Percentiles rank a stretch among this genome's conserved stretches.
Conservation (phyloP, 2,797 vertebrate genomes). For the Amblyraja radiata region DNA sequence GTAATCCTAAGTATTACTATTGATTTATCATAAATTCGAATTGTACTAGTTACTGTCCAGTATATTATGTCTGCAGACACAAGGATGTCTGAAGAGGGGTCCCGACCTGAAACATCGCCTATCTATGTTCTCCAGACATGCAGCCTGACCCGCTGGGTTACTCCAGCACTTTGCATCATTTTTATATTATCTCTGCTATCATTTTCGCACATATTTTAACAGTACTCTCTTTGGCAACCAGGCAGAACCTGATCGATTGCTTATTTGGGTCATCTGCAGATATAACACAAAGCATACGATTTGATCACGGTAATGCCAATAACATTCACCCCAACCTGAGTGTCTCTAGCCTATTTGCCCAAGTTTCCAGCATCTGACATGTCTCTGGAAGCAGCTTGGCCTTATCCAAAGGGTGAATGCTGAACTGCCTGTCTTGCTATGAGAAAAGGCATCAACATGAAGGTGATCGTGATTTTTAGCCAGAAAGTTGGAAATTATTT, state of each 20-base stretch:
- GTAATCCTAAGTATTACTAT: neutral
- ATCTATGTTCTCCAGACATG: no score
- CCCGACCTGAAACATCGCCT: no score
- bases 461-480: neutral
- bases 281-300: neutral
- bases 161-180: no score
- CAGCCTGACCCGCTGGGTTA: no score
- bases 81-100: no score
- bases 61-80: neutral
- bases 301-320: neutral
- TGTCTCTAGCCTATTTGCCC: neutral
- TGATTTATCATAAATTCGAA: neutral
- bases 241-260: neutral
- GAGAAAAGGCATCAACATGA: neutral
- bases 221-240: neutral
- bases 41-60: neutral
- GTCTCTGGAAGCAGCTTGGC: neutral
- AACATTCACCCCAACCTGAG: neutral
- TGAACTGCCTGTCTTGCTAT: neutral
- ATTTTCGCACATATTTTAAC: neutral
- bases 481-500: neutral
- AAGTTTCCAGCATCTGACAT: neutral
- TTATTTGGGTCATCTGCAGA: neutral
- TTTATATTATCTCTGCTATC: neutral
- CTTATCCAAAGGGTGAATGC: neutral